Evolutionary conservation across 2,797 vertebrate species (phyloP), one percentile per base, ranked within the genome.

Genomic region (Discoglossus pictus): DNA sequence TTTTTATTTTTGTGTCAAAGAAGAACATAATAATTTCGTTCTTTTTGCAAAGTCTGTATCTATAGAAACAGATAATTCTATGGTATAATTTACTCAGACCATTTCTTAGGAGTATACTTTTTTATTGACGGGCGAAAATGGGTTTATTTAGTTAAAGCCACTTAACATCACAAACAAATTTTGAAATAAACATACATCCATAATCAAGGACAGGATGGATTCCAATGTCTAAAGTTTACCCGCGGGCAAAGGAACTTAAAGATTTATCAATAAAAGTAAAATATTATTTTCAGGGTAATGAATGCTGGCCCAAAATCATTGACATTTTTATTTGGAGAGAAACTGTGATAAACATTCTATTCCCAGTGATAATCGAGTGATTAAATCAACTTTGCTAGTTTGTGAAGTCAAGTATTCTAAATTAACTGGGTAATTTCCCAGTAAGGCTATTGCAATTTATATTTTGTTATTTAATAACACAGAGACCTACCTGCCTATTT

Each of bases 181-280:
- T 11, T 18, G 12, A 50, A 66, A 56, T 50, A 48, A 50, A 48
- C 23, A 39, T 34, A 55, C 15, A 47, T 27, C 27, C 20, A 47
- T 47, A 56, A 43, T 8, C 7, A 36, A 61, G 42, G 23, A 15
- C 6, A 58, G 18, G 42, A 58, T 42, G 24, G 35, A 47, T 59
- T 39, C 4, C 36, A 34, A 6, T 44, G 4, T 40, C 35, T 51
- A 17, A 15, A 12, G 59, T 51, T 51, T 67, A 51, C 54, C 44
- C 21, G 34, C 35, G 36, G 55, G 54, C 46, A 60, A 7, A 52
- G 21, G 17, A 53, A 5, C 17, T 38, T 35, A n/a, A n/a, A 43
- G 48, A 52, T 42, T n/a, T 59, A 60, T 43, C 65, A 52, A 52
- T 68, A 43, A 68, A 51, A 43, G 4, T 15, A 17, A 18, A 11